A percentile compares a stretch with the other conserved stretches of the same genome.
phyloP scores from a whole-genome alignment of 2,888 invertebrate genomes.

The Caenorhabditis macrosperma region DNA sequence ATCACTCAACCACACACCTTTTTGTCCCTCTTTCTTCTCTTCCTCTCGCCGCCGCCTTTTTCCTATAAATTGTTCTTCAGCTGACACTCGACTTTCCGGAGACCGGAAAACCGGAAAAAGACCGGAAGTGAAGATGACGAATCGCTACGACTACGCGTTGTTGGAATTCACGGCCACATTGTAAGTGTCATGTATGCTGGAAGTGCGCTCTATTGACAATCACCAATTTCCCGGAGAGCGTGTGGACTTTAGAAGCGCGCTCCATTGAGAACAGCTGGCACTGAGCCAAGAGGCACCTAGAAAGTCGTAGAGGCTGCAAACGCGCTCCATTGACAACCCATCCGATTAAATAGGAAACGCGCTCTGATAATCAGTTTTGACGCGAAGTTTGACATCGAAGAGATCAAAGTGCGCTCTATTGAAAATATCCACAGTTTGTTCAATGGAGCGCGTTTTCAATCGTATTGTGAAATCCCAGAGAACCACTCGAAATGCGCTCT shows the following conservation, averaged over 20 bases:
- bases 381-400: too few species aligned
- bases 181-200: constrained; percentile 17
- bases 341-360: too few species aligned
- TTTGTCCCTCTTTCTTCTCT: not conserved
- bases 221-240: not conserved
- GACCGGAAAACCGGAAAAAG: not conserved
- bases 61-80: not conserved
- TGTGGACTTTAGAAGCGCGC: not conserved
- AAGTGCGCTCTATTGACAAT: too few species aligned
- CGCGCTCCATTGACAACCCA: too few species aligned
- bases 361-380: too few species aligned
- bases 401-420: too few species aligned
- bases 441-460: too few species aligned
- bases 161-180: constrained; percentile 42
- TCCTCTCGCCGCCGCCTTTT: too few species aligned
- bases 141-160: constrained; percentile 42
- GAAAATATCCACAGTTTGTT: too few species aligned
- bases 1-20: not conserved
- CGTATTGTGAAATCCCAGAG: not conserved
- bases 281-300: too few species aligned
- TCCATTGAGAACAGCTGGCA: too few species aligned
- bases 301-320: too few species aligned
- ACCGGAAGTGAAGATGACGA: constrained; percentile 33
- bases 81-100: constrained; percentile 3
- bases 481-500: not conserved